Base-by-base conservation (phyloP, 2,888 invertebrate genomes). In the Lasiommata megera region DNA sequence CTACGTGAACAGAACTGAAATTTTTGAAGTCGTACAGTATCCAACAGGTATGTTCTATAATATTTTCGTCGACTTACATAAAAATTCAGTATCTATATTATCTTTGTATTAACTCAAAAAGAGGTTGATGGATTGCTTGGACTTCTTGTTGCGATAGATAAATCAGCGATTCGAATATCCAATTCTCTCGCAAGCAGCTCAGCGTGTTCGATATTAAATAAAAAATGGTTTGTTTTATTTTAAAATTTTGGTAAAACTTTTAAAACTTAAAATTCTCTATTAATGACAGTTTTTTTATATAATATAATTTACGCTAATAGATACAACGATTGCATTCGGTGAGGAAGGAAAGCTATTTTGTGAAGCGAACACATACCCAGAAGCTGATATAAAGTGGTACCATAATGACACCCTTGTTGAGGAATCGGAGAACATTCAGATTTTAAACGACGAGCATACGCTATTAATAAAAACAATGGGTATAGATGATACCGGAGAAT, bases 321-420 rank as follows among this genome's bases (percentile, higher is more conserved):
- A 84, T 62, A 64, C 65, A 6, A 73, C 72, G 0, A 70, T 89
- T 28, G 79, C 82, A 67, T 89, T 80, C 37, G 82, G 78, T 0
- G 61, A 48, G 2, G 75, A 82, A 61, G 80, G 78, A 0, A 74
- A 66, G 61, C 59, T 89, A 0, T 69, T 66, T 40, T 89, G 88
- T 43, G 68, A 82, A 72, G 79, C 83, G 0, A 68, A 72, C 0
- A 80, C 88, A 0, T 88, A 84, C 53, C 88, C 88, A 0, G 76
- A 79, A 61, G 82, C 79, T 0, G 68, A 68, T 31, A 68, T 76
- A 3, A 74, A 71, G 57, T 89, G 88, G 88, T 81, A 73, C 40
- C 76, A 80, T 34, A 87, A 88, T 37, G 73, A 73, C 0, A 77
- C 73, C 3, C 29, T 61, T 2, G 28, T 87, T 16, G 69, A 69